Base-by-base conservation (phyloP, 2,113 vertebrate genomes). In the Puma concolor region DNA sequence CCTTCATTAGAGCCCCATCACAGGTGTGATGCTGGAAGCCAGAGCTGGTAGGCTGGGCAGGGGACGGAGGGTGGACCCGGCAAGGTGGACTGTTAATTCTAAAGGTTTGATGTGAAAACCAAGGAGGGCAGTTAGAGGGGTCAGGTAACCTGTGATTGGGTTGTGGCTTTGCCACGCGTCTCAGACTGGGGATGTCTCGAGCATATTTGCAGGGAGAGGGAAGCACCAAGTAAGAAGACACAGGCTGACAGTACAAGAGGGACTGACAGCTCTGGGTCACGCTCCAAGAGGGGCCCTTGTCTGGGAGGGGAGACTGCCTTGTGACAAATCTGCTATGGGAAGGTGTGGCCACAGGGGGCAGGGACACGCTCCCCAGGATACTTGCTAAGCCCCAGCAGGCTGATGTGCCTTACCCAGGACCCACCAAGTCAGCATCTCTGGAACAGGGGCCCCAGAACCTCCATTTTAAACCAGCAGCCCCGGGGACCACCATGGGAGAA, bases 301-400 rank as follows among this genome's bases (percentile, higher is more conserved):
- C 57, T 60, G 29, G 17, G 6, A 33, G 84, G 21, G 8, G 86
- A 23, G 8, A 41, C 3, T 38, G 41, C 80, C 11, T 44, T 25
- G 15, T 7, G 29, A 44, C 50, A 67, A 66, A 33, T n/a, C 2
- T 14, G 7, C 11, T 27, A 17, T n/a, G n/a, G 71, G 19, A 16
- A 82, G 25, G 5, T 14, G 6, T 29, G 25, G 48, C 7, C 33
- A 4, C 0, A 13, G 6, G 33, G 5, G 41, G 4, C 33, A 74
- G 5, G 33, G 33, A 0, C 23, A 10, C 1, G 16, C 4, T 19
- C 9, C 11, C 13, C 2, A 2, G 29, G 2, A 31, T 31, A 4
- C 14, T 38, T 4, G 4, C 16, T 60, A 77, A 66, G 13, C 41
- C n/a, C n/a, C 15, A 44, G 25, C 25, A 71, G 41, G 36, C 41